Evolutionary conservation across 2,797 vertebrate genomes (phyloP).

Genomic region (Buceros bicornis): DNA sequence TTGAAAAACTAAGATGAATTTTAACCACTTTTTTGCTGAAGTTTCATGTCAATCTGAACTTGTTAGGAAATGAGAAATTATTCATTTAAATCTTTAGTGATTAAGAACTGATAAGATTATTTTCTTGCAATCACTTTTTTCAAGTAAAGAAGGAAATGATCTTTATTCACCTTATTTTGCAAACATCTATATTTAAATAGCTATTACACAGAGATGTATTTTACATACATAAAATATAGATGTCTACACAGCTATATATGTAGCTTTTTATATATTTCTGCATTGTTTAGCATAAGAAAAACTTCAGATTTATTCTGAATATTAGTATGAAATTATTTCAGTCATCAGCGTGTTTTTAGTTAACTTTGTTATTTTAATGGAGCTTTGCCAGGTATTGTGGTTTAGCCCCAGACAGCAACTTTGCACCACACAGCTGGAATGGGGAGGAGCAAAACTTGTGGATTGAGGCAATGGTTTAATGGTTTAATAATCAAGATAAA

Average conservation of each 20-base stretch:
- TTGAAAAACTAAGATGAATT: slow-evolving; percentile 70
- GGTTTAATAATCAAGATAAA: not conserved
- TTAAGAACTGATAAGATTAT: not conserved
- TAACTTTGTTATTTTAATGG: not conserved
- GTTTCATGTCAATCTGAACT: slow-evolving; percentile 55
- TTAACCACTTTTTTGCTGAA: slow-evolving; percentile 72
- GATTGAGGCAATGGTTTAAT: not conserved
- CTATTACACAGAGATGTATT: not conserved
- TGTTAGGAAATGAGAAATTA: slow-evolving; percentile 46
- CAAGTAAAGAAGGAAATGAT: not conserved
- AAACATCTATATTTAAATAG: not conserved
- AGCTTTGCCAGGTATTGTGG: not conserved
- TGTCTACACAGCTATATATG: too few relatives aligned
- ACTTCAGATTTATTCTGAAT: not conserved
- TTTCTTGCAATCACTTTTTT: slow-evolving; percentile 7
- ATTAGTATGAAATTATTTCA: not conserved
- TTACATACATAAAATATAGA: not conserved
- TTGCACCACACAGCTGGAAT: not conserved
- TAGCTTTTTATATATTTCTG: not conserved
- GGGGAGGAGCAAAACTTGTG: not conserved
- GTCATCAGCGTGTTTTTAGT: not conserved
- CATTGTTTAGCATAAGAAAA: not conserved
- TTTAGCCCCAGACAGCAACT: not conserved
- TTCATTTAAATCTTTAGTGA: slow-evolving; percentile 9
- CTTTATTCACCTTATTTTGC: not conserved